These are phyloP conservation scores for Globodera rostochiensis DNA, from an alignment of 1,140 invertebrate genomes.

Conservation along the genomic window DNA sequence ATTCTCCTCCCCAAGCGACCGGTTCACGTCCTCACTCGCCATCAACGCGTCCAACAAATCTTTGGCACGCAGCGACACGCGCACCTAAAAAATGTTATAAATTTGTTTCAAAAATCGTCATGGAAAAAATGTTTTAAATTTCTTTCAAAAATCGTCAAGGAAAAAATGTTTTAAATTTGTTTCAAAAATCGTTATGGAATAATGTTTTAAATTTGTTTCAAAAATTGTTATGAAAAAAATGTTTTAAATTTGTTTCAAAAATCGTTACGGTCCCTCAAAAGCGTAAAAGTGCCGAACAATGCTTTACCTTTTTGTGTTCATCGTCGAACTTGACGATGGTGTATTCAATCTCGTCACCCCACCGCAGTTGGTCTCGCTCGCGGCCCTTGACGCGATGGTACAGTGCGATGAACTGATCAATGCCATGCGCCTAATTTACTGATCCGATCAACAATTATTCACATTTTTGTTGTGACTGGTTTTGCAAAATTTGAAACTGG, in stretches of 20 bases:
- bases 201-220: too few species aligned
- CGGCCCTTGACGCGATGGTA: constrained; percentile 83
- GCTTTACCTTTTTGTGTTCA: constrained; percentile 74
- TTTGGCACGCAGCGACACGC: constrained; percentile 79
- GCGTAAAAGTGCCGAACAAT: neutral
- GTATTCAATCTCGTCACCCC: constrained; percentile 89
- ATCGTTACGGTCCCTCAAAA: neutral
- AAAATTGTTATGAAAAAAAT: too few species aligned
- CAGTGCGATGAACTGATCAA: constrained; percentile 88
- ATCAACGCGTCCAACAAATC: constrained; percentile 77
- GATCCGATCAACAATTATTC: too few species aligned
- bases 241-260: too few species aligned
- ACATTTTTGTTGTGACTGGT: too few species aligned
- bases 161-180: too few species aligned
- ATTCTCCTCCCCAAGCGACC: constrained; percentile 75
- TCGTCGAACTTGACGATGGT: constrained; percentile 94
- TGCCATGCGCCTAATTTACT: constrained; percentile 77
- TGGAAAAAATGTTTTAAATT: too few species aligned
- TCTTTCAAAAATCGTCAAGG: too few species aligned
- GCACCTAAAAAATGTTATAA: constrained; percentile 66
- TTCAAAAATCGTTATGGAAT: too few species aligned
- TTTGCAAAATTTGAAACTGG: too few species aligned
- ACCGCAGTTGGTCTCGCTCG: constrained; percentile 91
- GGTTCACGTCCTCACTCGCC: constrained; percentile 77
- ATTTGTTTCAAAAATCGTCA: too few species aligned